Evolutionary conservation across 2,888 invertebrate genomes (phyloP).

Genomic region (Julus scanicus): DNA sequence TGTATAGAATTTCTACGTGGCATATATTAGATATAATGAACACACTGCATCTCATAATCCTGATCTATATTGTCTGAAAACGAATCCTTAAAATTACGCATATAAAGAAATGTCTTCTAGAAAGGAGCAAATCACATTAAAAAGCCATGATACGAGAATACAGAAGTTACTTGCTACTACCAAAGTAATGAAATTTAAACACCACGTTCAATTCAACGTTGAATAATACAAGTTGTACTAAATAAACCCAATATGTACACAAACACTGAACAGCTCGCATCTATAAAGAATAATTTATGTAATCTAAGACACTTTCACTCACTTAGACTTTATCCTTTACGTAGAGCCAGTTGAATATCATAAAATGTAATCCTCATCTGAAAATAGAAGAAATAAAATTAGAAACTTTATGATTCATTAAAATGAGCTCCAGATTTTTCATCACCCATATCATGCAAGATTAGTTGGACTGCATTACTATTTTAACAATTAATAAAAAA

Average conservation of each 20-base stretch:
- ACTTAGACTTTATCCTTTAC: slow-evolving; percentile 34
- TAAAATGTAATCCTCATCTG: slow-evolving; percentile 36
- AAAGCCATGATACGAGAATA: no score
- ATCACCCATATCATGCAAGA: no score
- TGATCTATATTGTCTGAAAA: background rate
- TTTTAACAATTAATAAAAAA: no score
- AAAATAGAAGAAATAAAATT: background rate
- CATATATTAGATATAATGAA: background rate
- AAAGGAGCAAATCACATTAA: no score
- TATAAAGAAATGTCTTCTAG: background rate
- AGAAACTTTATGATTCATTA: background rate
- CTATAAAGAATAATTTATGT: background rate
- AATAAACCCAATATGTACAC: background rate
- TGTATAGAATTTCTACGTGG: background rate
- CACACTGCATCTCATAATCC: background rate
- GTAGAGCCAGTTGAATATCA: background rate
- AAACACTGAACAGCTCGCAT: background rate
- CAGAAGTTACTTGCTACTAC: no score
- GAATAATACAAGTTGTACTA: no score
- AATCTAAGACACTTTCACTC: background rate
- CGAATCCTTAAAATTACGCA: background rate
- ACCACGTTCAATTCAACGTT: no score
- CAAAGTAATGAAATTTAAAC: no score
- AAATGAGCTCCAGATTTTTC: no score
- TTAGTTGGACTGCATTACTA: no score